Evolutionary conservation across 92 coral and sea anemone species (phyloP).

Genomic region (Porites lobata): DNA sequence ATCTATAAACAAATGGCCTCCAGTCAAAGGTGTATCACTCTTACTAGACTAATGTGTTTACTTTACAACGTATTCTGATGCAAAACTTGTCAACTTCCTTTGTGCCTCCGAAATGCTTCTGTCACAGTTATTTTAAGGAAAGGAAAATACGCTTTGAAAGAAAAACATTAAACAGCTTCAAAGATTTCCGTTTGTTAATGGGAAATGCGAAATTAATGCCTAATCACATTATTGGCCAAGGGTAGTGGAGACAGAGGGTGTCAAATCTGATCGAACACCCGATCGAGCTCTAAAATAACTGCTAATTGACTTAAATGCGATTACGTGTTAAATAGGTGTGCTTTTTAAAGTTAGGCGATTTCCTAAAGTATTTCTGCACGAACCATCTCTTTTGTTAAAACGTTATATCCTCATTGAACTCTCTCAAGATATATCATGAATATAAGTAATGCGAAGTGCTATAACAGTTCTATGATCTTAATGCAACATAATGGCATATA

Average conservation of each 20-base stretch:
- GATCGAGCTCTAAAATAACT: conserved; percentile 47
- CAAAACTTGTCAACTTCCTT: conserved; percentile 77
- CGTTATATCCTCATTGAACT: too few species aligned
- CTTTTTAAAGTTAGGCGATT: conserved; percentile 33
- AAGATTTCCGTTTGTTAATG: conserved; percentile 84
- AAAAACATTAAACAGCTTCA: conserved; percentile 77
- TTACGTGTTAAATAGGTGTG: conserved; percentile 72
- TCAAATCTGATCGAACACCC: neutral
- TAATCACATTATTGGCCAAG: conserved; percentile 23
- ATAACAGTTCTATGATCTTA: neutral
- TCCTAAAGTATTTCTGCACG: neutral
- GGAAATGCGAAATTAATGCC: conserved; percentile 92
- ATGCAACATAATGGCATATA: neutral
- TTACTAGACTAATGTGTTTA: conserved; percentile 88
- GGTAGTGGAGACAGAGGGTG: neutral
- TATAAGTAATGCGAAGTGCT: neutral
- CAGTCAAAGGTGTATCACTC: conserved; percentile 70
- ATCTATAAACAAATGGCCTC: conserved; percentile 81
- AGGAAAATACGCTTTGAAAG: conserved; percentile 68
- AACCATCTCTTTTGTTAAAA: neutral
- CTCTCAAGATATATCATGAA: neutral
- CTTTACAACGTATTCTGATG: conserved; percentile 78
- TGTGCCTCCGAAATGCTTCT: conserved; percentile 78
- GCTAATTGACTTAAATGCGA: conserved; percentile 85
- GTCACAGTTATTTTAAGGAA: conserved; percentile 75